Evolutionary conservation across 2,797 vertebrate genomes (phyloP).

Genomic region (Lycodopsis pacificus): DNA sequence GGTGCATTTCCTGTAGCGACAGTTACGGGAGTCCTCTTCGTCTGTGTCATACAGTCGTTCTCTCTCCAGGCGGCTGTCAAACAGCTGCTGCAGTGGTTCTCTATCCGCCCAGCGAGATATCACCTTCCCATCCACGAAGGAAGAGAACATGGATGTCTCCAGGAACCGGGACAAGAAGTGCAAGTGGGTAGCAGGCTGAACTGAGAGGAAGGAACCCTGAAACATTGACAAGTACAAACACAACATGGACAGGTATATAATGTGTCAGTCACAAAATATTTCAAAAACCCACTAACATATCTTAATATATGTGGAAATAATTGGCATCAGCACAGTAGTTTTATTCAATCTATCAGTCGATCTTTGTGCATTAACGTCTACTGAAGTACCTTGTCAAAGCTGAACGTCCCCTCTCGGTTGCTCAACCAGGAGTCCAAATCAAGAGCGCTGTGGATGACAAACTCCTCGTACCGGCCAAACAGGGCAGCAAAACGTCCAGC

Average conservation of each 20-base stretch:
- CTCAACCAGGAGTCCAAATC: constrained; percentile 97
- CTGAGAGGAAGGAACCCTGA: constrained; percentile 96
- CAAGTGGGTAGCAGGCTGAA: constrained; percentile 92
- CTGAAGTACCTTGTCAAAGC: constrained; percentile 94
- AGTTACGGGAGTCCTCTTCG: constrained; percentile 86
- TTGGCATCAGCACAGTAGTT: neutral
- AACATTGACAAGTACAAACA: constrained; percentile 30
- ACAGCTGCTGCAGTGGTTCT: constrained; percentile 93
- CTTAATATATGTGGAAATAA: neutral
- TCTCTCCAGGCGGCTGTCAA: constrained; percentile 94
- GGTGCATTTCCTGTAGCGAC: constrained; percentile 91
- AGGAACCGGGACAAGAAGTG: constrained; percentile 97
- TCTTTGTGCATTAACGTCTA: constrained; percentile 31
- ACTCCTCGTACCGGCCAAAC: constrained; percentile 96
- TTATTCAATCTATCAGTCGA: neutral
- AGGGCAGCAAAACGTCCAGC: constrained; percentile 93
- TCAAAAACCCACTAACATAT: neutral
- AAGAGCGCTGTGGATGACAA: constrained; percentile 93
- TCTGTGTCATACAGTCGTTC: constrained; percentile 90
- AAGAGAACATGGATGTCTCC: constrained; percentile 99
- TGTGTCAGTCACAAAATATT: neutral
- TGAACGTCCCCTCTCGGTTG: constrained; percentile 95
- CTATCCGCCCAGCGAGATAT: constrained; percentile 97
- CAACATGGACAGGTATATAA: neutral
- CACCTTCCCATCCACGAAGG: constrained; percentile 97